phyloP scores from a whole-genome alignment of 2,797 vertebrate genomes.

The Coilia nasus region DNA sequence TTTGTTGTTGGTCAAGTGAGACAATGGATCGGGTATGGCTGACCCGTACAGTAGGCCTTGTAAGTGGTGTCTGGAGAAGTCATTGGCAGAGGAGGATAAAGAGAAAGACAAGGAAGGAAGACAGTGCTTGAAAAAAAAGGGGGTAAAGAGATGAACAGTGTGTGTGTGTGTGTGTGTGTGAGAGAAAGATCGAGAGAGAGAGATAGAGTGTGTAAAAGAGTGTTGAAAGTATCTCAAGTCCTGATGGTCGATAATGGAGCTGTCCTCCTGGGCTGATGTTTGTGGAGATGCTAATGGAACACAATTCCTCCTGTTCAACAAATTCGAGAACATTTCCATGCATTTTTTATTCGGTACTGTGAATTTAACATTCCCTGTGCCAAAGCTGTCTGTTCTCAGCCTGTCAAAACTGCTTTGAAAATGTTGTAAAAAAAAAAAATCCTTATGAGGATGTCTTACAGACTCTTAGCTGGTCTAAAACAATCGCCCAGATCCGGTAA shows the following conservation, averaged over 20 bases:
- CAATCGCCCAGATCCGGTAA: background rate
- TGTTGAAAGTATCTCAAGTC: slow-evolving; percentile 20
- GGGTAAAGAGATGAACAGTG: background rate
- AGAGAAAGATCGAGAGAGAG: background rate
- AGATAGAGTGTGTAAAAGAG: background rate
- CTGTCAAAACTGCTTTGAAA: slow-evolving; percentile 8
- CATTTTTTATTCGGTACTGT: slow-evolving; percentile 32
- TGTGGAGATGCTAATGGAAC: slow-evolving; percentile 21
- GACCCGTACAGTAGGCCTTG: slow-evolving; percentile 39
- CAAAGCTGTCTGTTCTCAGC: background rate
- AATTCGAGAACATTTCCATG: slow-evolving; percentile 31
- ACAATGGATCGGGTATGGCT: slow-evolving; percentile 45
- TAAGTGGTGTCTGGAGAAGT: slow-evolving; percentile 24
- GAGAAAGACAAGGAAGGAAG: background rate
- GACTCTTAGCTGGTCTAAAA: background rate
- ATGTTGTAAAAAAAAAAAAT: background rate
- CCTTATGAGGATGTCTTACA: background rate
- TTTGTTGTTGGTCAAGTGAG: slow-evolving; percentile 47
- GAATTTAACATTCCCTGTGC: background rate
- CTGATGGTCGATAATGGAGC: slow-evolving; percentile 20
- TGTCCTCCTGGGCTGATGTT: slow-evolving; percentile 10
- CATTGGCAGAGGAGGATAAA: background rate
- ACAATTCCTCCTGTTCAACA: slow-evolving; percentile 30
- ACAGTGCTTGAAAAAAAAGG: too few relatives aligned
- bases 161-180: too few relatives aligned